Conservation (phyloP, 2,888 invertebrate genomes). For the Chrysodeixis includens region DNA sequence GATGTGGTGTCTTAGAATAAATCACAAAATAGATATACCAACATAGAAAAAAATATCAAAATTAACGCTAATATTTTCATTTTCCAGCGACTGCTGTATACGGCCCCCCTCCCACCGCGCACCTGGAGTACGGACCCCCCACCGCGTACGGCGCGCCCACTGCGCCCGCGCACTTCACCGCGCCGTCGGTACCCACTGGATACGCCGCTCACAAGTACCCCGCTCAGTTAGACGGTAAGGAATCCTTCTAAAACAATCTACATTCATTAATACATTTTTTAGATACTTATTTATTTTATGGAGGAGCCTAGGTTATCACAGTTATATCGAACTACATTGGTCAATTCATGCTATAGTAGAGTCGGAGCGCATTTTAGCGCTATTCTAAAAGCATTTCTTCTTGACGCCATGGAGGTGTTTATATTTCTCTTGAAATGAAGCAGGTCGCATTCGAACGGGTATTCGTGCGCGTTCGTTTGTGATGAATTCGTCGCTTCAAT, state of each 20-base stretch:
- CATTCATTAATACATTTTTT: too few species aligned
- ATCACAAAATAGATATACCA: neutral
- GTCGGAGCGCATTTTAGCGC: too few species aligned
- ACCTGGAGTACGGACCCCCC: slow-evolving; percentile 78
- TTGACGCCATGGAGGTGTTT: too few species aligned
- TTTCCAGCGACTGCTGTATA: slow-evolving; percentile 77
- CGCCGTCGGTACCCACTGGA: slow-evolving; percentile 78
- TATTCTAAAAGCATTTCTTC: too few species aligned
- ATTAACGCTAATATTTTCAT: neutral
- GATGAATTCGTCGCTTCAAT: too few species aligned
- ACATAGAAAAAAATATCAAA: neutral
- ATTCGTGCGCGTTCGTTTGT: too few species aligned
- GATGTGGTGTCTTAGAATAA: neutral
- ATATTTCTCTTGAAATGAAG: too few species aligned
- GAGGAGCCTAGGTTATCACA: too few species aligned
- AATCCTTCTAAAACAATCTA: neutral
- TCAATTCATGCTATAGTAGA: too few species aligned
- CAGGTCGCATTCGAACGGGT: too few species aligned
- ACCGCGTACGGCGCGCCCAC: slow-evolving; percentile 81
- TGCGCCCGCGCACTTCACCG: slow-evolving; percentile 81
- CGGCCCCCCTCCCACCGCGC: slow-evolving; percentile 78
- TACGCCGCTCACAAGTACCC: slow-evolving; percentile 84
- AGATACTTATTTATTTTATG: too few species aligned
- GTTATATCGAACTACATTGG: too few species aligned
- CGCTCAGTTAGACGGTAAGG: slow-evolving; percentile 81